Evolutionary conservation across 2,113 vertebrate species (phyloP).

Genomic region (Pycnonotus jocosus): DNA sequence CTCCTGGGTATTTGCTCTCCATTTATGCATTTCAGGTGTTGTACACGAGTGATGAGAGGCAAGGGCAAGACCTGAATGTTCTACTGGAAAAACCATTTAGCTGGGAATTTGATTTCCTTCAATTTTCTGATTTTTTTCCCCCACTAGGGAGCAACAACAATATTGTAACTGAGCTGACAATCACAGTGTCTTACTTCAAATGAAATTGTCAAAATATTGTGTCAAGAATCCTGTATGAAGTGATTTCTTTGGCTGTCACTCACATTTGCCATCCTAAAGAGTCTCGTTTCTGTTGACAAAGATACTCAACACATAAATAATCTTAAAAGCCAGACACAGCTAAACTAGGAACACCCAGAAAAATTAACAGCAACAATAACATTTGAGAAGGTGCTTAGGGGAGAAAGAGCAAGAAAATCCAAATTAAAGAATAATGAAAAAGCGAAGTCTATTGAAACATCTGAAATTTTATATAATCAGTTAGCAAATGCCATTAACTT

Average conservation of each 20-base stretch:
- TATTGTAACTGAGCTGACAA: slow-evolving; percentile 61
- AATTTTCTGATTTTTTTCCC: neutral
- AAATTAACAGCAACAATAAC: neutral
- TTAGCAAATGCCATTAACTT: neutral
- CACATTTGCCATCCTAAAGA: slow-evolving; percentile 24
- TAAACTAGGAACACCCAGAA: neutral
- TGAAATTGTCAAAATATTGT: slow-evolving; percentile 67
- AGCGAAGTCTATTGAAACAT: neutral
- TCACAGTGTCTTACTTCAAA: slow-evolving; percentile 36
- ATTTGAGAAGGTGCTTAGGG: neutral
- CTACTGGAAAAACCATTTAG: slow-evolving; percentile 28
- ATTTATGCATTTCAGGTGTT: neutral
- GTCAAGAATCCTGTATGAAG: slow-evolving; percentile 41
- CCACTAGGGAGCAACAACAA: slow-evolving; percentile 40
- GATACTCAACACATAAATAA: neutral
- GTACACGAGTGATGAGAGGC: neutral
- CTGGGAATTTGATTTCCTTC: slow-evolving; percentile 38
- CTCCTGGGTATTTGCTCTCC: neutral
- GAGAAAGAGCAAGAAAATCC: neutral
- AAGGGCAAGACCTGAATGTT: slow-evolving; percentile 27
- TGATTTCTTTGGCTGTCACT: slow-evolving; percentile 53
- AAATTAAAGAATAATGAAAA: neutral
- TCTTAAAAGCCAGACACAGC: neutral
- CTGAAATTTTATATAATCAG: neutral
- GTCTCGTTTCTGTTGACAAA: slow-evolving; percentile 6